Evolutionary conservation across 2,888 invertebrate genomes (phyloP).

Genomic region (Arctia plantaginis): DNA sequence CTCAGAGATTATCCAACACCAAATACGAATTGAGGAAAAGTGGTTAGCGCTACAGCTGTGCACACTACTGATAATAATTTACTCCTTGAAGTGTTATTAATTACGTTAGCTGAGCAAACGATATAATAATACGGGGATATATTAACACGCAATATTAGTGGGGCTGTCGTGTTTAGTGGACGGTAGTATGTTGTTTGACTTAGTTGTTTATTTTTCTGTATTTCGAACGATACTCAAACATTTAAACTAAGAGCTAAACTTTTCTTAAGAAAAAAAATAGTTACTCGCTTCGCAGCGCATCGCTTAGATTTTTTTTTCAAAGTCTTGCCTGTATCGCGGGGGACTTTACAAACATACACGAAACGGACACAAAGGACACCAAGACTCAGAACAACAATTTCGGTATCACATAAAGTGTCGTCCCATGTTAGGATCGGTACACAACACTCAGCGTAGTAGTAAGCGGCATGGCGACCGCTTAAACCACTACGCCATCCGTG

Average conservation of each 20-base stretch:
- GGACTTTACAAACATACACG: too few relatives aligned
- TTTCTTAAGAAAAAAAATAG: not conserved
- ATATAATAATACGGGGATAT: not conserved
- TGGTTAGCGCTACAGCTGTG: not conserved
- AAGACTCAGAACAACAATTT: too few relatives aligned
- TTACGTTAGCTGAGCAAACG: not conserved
- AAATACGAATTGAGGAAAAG: not conserved
- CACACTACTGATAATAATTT: conserved; percentile 19
- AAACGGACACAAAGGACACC: too few relatives aligned
- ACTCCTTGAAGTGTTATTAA: not conserved
- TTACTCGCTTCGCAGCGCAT: not conserved
- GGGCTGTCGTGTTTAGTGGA: not conserved
- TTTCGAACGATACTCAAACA: not conserved
- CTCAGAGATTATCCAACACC: not conserved
- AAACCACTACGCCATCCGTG: too few relatives aligned
- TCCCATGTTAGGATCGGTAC: too few relatives aligned
- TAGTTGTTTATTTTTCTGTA: not conserved
- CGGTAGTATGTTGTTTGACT: not conserved
- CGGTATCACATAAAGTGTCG: too few relatives aligned
- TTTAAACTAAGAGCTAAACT: not conserved
- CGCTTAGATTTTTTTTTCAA: too few relatives aligned
- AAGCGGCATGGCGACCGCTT: too few relatives aligned
- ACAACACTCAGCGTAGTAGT: too few relatives aligned
- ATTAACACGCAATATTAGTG: not conserved
- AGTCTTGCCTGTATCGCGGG: too few relatives aligned